These are phyloP conservation scores for Cinara cedri DNA, from an alignment of 2,888 invertebrate genomes.

Conservation along the genomic window DNA sequence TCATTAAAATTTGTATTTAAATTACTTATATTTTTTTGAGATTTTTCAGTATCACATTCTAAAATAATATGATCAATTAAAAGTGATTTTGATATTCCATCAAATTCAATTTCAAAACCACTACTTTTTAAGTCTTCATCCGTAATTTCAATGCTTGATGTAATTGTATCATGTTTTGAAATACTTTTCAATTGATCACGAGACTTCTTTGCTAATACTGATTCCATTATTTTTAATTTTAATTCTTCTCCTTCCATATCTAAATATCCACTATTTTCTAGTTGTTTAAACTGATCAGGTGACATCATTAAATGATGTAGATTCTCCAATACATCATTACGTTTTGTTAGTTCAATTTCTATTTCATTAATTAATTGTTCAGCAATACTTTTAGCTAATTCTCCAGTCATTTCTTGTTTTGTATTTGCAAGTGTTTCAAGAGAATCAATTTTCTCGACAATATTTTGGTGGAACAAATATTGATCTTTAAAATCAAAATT, in stretches of 20 bases:
- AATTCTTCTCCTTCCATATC: conserved; percentile 62
- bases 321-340: conserved; percentile 60
- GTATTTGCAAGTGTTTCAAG: conserved; percentile 9
- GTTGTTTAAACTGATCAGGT: conserved; percentile 64
- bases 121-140: conserved; percentile 76
- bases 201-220: conserved; percentile 65
- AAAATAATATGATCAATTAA: conserved; percentile 20
- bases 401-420: conserved; percentile 63
- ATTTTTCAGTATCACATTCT: conserved; percentile 7
- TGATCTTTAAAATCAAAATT: conserved; percentile 62
- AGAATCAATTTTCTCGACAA: conserved; percentile 58
- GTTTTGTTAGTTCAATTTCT: conserved; percentile 66
- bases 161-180: conserved; percentile 65
- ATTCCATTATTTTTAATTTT: conserved; percentile 63
- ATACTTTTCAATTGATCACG: conserved; percentile 63
- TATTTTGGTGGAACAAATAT: conserved; percentile 56
- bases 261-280: conserved; percentile 65
- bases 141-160: conserved; percentile 68
- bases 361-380: conserved; percentile 66
- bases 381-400: conserved; percentile 66
- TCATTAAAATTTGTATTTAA: background rate
- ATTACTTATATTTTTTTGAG: background rate
- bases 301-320: conserved; percentile 52
- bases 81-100: conserved; percentile 30
- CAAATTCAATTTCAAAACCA: conserved; percentile 69